Conservation (phyloP, 2,888 invertebrate species). For the Meiosimyza platycephala region DNA sequence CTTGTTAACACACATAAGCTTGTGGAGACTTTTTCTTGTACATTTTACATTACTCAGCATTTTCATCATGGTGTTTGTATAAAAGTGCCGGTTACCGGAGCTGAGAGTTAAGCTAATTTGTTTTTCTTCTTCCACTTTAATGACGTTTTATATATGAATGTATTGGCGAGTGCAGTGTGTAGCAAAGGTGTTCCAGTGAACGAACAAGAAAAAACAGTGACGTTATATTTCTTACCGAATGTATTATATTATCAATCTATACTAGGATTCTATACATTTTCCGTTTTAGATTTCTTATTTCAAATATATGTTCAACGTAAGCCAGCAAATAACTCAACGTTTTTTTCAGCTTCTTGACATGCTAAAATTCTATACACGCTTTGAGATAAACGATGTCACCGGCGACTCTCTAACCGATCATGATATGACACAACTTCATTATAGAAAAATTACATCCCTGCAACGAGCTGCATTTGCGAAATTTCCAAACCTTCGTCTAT, state of each 20-base stretch:
- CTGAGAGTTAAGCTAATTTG: no score
- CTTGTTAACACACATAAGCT: no score
- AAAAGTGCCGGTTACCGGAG: no score
- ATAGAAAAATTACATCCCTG: constrained; percentile 89
- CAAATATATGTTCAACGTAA: not conserved
- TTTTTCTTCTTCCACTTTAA: no score
- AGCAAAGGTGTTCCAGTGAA: constrained; percentile 42
- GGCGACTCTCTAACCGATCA: constrained; percentile 94
- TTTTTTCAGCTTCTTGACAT: constrained; percentile 86
- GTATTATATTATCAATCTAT: not conserved
- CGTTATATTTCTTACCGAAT: not conserved
- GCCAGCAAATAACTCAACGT: not conserved
- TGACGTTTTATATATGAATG: not conserved
- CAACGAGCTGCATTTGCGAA: constrained; percentile 96
- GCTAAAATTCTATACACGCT: constrained; percentile 95
- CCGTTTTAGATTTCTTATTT: not conserved
- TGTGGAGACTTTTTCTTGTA: no score
- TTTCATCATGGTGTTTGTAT: no score
- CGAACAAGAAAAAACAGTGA: constrained; percentile 9
- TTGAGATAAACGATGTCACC: constrained; percentile 97
- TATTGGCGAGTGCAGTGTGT: not conserved
- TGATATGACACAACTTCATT: constrained; percentile 94
- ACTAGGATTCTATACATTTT: no score
- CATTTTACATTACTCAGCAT: no score
- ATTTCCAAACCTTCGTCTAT: constrained; percentile 85